Evolutionary conservation across 1,140 invertebrate genomes (phyloP).

Genomic region (Drosophila repleta): DNA sequence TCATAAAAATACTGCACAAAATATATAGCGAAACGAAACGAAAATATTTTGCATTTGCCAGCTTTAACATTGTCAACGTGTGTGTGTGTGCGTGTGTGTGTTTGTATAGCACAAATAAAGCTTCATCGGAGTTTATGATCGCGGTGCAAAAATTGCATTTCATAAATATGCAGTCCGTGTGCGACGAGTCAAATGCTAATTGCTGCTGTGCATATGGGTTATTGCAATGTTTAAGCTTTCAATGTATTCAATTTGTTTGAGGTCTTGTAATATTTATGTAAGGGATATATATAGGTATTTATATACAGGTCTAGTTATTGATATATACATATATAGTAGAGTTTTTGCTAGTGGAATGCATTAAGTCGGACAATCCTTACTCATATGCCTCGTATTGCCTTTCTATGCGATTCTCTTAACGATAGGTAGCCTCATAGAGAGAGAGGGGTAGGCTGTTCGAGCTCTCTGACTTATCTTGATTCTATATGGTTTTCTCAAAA

Average conservation of each 20-base stretch:
- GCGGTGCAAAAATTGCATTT: background rate
- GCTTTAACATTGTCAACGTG: slow-evolving; percentile 16
- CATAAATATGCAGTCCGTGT: background rate
- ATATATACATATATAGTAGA: too few species aligned
- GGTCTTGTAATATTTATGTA: background rate
- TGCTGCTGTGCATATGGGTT: background rate
- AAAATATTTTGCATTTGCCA: slow-evolving; percentile 56
- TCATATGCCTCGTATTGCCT: background rate
- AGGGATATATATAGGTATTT: background rate
- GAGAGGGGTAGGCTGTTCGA: too few species aligned
- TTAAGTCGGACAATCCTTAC: too few species aligned
- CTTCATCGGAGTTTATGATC: background rate
- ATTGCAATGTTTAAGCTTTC: slow-evolving; percentile 3
- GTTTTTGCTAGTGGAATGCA: too few species aligned
- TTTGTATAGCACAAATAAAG: slow-evolving; percentile 2
- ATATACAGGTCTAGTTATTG: too few species aligned
- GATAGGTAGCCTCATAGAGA: too few species aligned
- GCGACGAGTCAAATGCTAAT: slow-evolving; percentile 1
- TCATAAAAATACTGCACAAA: slow-evolving; percentile 58
- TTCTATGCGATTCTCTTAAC: background rate
- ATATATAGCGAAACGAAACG: slow-evolving; percentile 37
- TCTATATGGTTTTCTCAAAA: too few species aligned
- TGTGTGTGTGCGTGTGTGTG: background rate
- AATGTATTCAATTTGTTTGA: background rate
- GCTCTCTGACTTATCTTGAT: too few species aligned